These are phyloP conservation scores for Dynastes hyllus DNA, from an alignment of 2,888 invertebrate species.

Conservation along the genomic window DNA sequence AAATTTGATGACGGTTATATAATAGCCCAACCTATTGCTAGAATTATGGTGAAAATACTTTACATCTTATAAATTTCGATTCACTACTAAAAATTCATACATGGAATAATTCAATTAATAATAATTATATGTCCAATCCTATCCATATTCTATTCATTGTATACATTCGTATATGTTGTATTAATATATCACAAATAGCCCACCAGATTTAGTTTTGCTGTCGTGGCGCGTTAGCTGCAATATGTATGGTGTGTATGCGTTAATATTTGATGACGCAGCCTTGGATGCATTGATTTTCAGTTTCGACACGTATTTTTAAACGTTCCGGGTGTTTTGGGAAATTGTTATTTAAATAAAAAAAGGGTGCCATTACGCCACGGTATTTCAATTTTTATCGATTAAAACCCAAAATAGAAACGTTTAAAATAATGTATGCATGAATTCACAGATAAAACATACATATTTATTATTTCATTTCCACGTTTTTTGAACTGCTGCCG, in stretches of 20 bases:
- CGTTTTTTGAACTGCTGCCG: no score
- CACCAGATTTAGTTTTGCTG: constrained; percentile 6
- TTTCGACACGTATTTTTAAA: constrained; percentile 27
- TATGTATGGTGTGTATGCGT: constrained; percentile 5
- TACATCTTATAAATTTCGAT: no score
- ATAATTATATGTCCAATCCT: background rate
- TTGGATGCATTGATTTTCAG: constrained; percentile 42
- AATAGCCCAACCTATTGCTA: no score
- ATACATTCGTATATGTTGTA: background rate
- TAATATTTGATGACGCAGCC: constrained; percentile 38
- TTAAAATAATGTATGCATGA: no score
- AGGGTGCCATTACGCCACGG: background rate
- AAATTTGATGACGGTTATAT: no score
- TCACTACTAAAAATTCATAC: no score
- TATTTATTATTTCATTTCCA: no score
- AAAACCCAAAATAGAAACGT: no score
- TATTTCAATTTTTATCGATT: background rate
- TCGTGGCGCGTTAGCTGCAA: constrained; percentile 15
- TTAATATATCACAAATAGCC: background rate
- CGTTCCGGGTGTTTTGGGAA: constrained; percentile 31
- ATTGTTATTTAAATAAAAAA: constrained; percentile 36
- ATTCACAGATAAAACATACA: no score
- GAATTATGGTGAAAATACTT: no score
- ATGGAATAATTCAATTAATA: background rate
- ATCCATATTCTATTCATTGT: background rate